Conservation (phyloP, 1,140 invertebrate genomes). For the Aethina tumida region DNA sequence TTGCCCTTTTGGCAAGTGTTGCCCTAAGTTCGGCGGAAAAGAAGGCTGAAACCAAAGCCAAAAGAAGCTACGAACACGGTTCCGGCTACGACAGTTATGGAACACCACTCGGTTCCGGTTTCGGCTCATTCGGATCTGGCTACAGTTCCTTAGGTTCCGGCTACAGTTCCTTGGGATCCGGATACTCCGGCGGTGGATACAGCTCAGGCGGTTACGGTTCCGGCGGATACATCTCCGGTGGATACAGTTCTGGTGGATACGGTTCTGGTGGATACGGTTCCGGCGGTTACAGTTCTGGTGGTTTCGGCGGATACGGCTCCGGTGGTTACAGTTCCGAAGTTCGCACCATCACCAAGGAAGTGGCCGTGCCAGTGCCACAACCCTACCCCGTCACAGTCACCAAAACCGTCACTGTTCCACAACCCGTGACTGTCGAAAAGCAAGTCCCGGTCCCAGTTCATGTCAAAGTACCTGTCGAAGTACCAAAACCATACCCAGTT, state of each 20-base stretch:
- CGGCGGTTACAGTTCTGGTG: conserved; percentile 4
- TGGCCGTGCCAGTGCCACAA: conserved; percentile 28
- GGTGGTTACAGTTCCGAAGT: conserved; percentile 18
- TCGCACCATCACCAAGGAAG: conserved; percentile 21
- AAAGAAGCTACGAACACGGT: too few species aligned
- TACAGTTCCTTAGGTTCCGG: neutral
- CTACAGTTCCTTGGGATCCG: conserved; percentile 1
- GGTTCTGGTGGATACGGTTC: neutral
- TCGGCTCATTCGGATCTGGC: neutral
- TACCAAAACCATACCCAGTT: conserved; percentile 26
- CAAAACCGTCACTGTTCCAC: conserved; percentile 18
- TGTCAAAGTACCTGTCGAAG: conserved; percentile 23
- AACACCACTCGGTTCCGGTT: neutral
- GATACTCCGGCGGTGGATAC: too few species aligned
- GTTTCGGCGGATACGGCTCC: conserved; percentile 2
- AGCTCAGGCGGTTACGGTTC: too few species aligned
- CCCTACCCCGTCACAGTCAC: conserved; percentile 33
- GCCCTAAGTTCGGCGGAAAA: too few species aligned
- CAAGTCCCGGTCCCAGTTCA: conserved; percentile 18
- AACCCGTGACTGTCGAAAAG: conserved; percentile 18
- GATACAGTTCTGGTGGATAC: conserved; percentile 1
- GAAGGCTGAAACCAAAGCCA: too few species aligned
- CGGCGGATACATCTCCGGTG: too few species aligned
- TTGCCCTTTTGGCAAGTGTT: too few species aligned
- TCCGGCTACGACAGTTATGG: too few species aligned